These are phyloP conservation scores for Hepsetus odoe DNA, from an alignment of 2,113 vertebrate species.

Conservation along the genomic window DNA sequence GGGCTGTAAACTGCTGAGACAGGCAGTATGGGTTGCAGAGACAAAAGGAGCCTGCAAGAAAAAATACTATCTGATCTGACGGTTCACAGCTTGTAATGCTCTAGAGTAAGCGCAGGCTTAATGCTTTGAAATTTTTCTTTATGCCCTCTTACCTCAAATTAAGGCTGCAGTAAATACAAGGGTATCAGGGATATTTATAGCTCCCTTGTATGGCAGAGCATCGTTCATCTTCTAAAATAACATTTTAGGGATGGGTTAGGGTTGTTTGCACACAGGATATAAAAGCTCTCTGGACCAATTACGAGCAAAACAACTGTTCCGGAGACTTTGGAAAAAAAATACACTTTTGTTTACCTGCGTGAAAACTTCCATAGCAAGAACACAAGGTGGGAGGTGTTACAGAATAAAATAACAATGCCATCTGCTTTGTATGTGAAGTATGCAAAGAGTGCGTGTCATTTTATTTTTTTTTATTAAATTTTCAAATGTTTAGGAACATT, in stretches of 20 bases:
- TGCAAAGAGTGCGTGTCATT: neutral
- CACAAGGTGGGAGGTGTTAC: slow-evolving; percentile 15
- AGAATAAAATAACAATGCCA: neutral
- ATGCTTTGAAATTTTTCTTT: slow-evolving; percentile 10
- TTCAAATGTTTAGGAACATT: neutral
- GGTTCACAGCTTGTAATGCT: slow-evolving; percentile 72
- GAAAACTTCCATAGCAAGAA: slow-evolving; percentile 7
- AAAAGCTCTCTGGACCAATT: neutral
- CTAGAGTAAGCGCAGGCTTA: slow-evolving; percentile 2
- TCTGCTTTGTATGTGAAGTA: neutral
- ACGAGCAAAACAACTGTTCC: slow-evolving; percentile 10
- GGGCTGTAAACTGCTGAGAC: slow-evolving; percentile 72
- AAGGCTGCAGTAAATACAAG: slow-evolving; percentile 21
- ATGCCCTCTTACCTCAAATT: slow-evolving; percentile 2
- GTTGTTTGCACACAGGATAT: neutral
- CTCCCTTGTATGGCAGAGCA: neutral
- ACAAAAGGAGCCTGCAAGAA: slow-evolving; percentile 68
- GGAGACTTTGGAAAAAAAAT: slow-evolving; percentile 6
- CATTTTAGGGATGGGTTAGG: neutral
- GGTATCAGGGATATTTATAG: neutral
- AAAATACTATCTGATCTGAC: slow-evolving; percentile 74
- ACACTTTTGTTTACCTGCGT: neutral
- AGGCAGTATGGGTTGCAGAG: slow-evolving; percentile 69
- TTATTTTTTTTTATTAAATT: neutral
- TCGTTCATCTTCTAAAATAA: neutral